Base-by-base conservation (phyloP, 37 sponge, comb jelly and placozoan species). In the Chondrilla cf. caribensis region DNA sequence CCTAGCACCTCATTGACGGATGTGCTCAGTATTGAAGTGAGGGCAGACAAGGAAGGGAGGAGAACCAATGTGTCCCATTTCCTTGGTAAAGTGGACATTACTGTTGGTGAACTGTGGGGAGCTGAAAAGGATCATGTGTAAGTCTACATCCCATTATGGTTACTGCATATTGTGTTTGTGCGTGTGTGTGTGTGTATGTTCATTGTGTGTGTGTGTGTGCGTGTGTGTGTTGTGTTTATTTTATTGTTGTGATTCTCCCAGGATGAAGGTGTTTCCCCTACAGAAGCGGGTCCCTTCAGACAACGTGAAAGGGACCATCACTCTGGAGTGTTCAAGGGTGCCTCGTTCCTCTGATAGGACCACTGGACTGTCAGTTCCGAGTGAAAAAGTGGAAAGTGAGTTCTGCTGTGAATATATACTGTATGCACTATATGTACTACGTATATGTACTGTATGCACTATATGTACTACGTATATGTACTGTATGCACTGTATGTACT, bases 231-330 rank as follows among this genome's bases (percentile, higher is more conserved):
- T 47, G 51, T 47, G 51, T 47, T 14, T 11, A 47, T 47, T 47
- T 11, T 47, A 6, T 47, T 11, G 11, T 47, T 6, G 6, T 47
- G 6, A 6, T 11, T 14, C 51, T 1, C 31, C 15, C 35, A 89
- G 89, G 22, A 79, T 83, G 0, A 21, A 29, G 58, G 39, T 67
- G 6, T 82, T 84, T 65, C 58, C 35, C 17, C 86, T 90, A 3
- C 65, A 79, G 47, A 85, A 90, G 39, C 80, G 86, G 44, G 35
- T 82, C 7, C 86, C 90, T 2, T 82, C 38, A 58, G 90, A 90
- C 51, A 39, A 80, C 0, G 86, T 85, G 37, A 24, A 43, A 1
- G 90, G 90, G 2, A 82, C 58, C 18, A 65, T 90, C 28, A 72
- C 86, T 18, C 31, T 90, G 51, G 51, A 47, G 51, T 47, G 51